Conservation (phyloP, 2,797 vertebrate species). For the Remorina albescens region DNA sequence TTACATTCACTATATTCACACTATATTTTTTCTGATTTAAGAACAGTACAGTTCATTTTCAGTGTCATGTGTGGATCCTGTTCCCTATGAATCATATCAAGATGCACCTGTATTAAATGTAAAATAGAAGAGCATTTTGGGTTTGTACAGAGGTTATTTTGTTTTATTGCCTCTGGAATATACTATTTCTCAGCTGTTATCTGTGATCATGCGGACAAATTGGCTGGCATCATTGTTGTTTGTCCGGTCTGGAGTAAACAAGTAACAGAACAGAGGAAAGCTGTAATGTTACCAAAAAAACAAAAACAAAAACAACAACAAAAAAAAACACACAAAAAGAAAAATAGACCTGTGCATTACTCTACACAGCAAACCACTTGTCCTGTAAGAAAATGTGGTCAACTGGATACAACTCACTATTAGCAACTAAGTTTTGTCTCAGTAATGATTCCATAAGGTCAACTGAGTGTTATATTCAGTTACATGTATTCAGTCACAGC, state of each 20-base stretch:
- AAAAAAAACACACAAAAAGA: too few relatives aligned
- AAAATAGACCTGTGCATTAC: too few relatives aligned
- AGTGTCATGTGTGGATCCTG: not conserved
- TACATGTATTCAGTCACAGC: slow-evolving; percentile 7
- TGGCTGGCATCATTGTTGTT: not conserved
- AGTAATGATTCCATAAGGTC: slow-evolving; percentile 42
- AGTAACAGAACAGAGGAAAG: slow-evolving; percentile 2
- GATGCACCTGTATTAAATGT: not conserved
- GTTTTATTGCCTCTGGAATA: not conserved
- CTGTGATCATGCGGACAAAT: not conserved
- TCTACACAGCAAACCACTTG: slow-evolving; percentile 26
- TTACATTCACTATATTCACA: not conserved
- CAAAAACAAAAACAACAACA: too few relatives aligned
- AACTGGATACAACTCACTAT: slow-evolving; percentile 33
- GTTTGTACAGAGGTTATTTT: not conserved
- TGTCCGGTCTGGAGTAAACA: not conserved
- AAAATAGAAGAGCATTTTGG: too few relatives aligned
- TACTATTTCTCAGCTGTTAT: not conserved
- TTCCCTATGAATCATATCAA: not conserved
- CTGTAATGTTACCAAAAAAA: slow-evolving; percentile 2
- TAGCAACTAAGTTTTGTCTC: slow-evolving; percentile 31
- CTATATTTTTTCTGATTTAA: too few relatives aligned
- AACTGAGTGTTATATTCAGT: slow-evolving; percentile 26
- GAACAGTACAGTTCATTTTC: too few relatives aligned
- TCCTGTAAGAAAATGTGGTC: slow-evolving; percentile 28